Base-by-base conservation (phyloP, 2,888 invertebrate species). In the Ametastegia equiseti region DNA sequence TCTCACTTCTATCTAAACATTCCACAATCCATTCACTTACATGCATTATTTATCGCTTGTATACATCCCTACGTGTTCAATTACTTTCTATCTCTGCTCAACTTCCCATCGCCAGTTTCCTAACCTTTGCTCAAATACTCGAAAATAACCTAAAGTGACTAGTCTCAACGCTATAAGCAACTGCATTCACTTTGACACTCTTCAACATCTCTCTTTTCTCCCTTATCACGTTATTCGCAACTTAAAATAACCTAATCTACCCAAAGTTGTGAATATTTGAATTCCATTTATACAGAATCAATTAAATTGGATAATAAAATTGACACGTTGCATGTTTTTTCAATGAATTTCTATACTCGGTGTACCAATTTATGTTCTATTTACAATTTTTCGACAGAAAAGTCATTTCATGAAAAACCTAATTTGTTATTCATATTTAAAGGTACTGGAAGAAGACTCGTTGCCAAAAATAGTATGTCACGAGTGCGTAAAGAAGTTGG, bases 401-500 rank as follows among this genome's bases (percentile, higher is more conserved):
- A n/a, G n/a, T n/a, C n/a, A n/a, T n/a, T n/a, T n/a, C n/a, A n/a
- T n/a, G n/a, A n/a, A 11, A 54, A 54, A 9, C 15, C 27, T 54
- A 45, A 54, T 36, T 77, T 65, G 47, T 60, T 54, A 71, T 84
- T 79, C 73, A 81, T 4, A 63, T 84, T 92, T 88, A 80, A 84
- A 95, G 95, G 93, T 95, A 15, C 93, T 94, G 84, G 95, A 95
- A 89, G 94, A 94, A 86, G 95, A 95, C 90, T 94, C 94, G 42
- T 90, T 95, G 83, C 95, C 95, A 65, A 95, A 95, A 92, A 94
- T 95, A 30, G 93, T 95, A 15, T 95, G 95, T 88, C 92, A 93
- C 13, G 93, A 94, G 82, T 95, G 95, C 87, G 91, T 94, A 54
- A 93, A 93, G 85, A 94, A 94, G 85, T 88, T 95, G 81, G 95